Evolutionary conservation across 2,797 vertebrate species (phyloP), one percentile per base, ranked within the genome.

Genomic region (Rhabdomys pumilio): DNA sequence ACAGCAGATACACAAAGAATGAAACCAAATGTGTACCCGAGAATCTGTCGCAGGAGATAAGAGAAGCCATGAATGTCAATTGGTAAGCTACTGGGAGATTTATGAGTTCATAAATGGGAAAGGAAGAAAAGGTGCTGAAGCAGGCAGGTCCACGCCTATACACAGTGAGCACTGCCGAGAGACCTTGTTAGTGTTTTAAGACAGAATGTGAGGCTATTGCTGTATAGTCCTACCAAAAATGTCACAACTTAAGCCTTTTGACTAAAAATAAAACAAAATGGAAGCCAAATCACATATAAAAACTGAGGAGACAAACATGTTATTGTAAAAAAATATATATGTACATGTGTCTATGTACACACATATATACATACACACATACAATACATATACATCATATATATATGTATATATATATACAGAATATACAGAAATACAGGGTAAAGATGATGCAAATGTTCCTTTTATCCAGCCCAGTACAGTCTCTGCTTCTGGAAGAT

Each of bases 221-320:
- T 91, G 81, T 15, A 7, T 69, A n/a, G 63, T 89, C 47, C 73
- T 87, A 20, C 34, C 14, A 72, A 17, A 57, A 93, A 50, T 61
- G 53, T 15, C 57, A 67, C 26, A 88, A 88, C 81, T 61, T 90
- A 72, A 84, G 65, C 3, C 11, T 73, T 86, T 84, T 53, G 26
- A 38, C 59, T 88, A 73, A 90, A 95, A 94, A 67, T 22, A 93
- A 81, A 88, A 34, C 24, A 93, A 69, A 91, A 34, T 47, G 24
- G 50, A 79, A 96, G 76, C 50, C 13, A 87, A 88, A 65, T 44
- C 29, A 53, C 9, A 82, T 38, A 80, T 73, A 65, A 93, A 93
- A 86, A 89, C 38, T 67, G 1, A 86, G 85, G 24, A 95, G 93
- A 81, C 80, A 84, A 73, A 17, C 20, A 72, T 67, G 7, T 65